Conservation (phyloP, 2,113 vertebrate species). For the Xenotilapia caudafasciata region DNA sequence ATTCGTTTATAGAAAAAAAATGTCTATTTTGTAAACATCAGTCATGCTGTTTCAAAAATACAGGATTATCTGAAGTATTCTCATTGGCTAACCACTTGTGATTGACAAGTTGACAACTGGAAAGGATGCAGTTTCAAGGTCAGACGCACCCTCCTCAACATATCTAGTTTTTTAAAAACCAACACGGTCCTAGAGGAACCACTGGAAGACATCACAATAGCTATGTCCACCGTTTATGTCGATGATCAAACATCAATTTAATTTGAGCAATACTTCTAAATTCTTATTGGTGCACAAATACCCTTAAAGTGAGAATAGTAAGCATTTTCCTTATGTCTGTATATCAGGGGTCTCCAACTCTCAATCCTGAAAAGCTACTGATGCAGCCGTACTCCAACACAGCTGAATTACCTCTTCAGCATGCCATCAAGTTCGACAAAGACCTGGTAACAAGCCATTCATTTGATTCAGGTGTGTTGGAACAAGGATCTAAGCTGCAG, state of each 20-base stretch:
- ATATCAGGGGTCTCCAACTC: background rate
- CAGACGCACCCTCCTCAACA: background rate
- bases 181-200: background rate
- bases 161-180: background rate
- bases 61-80: background rate
- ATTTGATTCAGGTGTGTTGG: background rate
- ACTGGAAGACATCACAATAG: background rate
- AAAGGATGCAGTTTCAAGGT: background rate
- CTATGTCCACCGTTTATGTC: background rate
- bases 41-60: background rate
- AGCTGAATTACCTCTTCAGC: background rate
- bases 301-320: background rate
- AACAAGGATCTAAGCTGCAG: background rate
- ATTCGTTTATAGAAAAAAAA: background rate
- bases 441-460: background rate
- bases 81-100: background rate
- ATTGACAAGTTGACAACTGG: background rate
- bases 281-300: background rate
- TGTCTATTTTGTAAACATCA: background rate
- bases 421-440: background rate
- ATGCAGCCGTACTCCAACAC: background rate
- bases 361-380: background rate
- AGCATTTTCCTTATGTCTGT: background rate
- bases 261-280: background rate
- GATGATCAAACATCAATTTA: background rate